A percentile compares a stretch with the other conserved stretches of the same genome.
Conservation (phyloP, 2,888 invertebrate genomes). For the Hirudinaria manillensis region DNA sequence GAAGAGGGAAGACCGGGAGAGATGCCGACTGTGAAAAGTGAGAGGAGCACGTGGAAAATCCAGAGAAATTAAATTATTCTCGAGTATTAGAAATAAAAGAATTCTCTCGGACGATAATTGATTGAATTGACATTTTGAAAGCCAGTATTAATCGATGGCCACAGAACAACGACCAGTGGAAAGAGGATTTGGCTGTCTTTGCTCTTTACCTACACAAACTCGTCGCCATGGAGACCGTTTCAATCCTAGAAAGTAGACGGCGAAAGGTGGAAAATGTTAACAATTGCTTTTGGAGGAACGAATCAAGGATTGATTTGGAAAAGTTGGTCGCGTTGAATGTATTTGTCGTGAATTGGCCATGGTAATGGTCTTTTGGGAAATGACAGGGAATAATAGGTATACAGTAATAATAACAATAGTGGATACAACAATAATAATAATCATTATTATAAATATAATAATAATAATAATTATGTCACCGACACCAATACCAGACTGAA, state of each 20-base stretch:
- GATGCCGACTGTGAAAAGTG: no score
- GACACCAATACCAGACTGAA: background rate
- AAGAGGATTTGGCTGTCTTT: no score
- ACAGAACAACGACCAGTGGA: background rate
- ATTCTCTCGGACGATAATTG: no score
- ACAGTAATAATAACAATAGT: background rate
- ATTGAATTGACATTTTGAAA: no score
- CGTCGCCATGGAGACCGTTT: background rate
- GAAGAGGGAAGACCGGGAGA: no score
- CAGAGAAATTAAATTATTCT: no score
- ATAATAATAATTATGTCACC: background rate
- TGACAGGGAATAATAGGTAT: background rate
- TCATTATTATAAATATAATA: background rate
- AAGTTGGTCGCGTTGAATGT: background rate
- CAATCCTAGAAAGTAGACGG: background rate
- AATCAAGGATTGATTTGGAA: background rate
- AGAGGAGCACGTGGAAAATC: no score
- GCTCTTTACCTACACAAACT: no score
- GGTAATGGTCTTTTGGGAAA: background rate
- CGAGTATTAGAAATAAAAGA: no score
- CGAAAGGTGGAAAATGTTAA: background rate
- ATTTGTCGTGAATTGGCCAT: background rate
- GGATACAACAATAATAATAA: background rate
- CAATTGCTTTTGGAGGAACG: background rate
- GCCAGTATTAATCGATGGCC: constrained; percentile 1